A percentile compares a stretch with the other conserved stretches of the same genome.
These are phyloP conservation scores for Danio albolineatus DNA, from an alignment of 2,797 vertebrate genomes.

Conservation along the genomic window DNA sequence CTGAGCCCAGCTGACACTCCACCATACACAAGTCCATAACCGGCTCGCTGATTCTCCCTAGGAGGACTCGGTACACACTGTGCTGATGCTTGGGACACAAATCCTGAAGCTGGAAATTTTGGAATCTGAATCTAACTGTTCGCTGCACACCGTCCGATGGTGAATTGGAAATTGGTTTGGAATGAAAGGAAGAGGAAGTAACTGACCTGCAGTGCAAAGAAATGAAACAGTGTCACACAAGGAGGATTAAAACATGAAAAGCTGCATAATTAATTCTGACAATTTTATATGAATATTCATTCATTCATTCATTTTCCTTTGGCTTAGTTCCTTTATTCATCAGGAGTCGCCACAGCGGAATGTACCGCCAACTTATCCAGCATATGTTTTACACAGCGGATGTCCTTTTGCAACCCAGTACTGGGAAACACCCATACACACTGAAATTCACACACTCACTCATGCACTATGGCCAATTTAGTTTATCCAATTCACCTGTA, in stretches of 20 bases:
- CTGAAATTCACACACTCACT: too few species aligned
- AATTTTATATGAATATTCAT: too few species aligned
- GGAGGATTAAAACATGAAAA: neutral
- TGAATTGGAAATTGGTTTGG: neutral
- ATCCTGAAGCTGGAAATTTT: neutral
- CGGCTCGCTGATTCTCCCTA: constrained; percentile 32
- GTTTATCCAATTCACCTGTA: too few species aligned
- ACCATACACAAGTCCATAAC: constrained; percentile 55
- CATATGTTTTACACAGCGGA: too few species aligned
- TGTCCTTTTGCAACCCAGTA: too few species aligned
- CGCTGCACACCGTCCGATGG: neutral
- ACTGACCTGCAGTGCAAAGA: neutral
- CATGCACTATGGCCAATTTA: too few species aligned
- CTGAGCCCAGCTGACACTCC: constrained; percentile 55
- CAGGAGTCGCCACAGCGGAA: too few species aligned
- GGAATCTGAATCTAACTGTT: neutral
- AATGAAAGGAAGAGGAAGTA: neutral
- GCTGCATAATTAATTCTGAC: too few species aligned
- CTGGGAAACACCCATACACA: too few species aligned
- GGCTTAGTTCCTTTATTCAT: too few species aligned
- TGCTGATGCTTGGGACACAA: constrained; percentile 13
- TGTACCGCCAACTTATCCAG: too few species aligned
- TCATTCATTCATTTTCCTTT: too few species aligned
- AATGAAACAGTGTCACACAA: neutral
- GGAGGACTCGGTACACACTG: neutral